A percentile compares a stretch with the other conserved stretches of the same genome.
These are phyloP conservation scores for Pocillopora damicornis DNA, from an alignment of 64 coral and sea anemone species.

Conservation along the genomic window DNA sequence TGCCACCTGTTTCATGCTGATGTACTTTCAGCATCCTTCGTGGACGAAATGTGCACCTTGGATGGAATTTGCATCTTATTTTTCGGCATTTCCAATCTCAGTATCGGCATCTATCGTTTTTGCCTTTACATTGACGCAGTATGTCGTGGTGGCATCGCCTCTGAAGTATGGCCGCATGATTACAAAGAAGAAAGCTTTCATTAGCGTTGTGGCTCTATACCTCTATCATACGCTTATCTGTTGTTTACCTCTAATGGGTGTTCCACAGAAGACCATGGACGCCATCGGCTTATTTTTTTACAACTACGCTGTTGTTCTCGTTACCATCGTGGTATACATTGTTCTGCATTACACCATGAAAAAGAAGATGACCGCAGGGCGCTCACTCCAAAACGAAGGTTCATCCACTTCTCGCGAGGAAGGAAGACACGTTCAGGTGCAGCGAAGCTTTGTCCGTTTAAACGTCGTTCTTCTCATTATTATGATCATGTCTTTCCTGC, in stretches of 20 bases:
- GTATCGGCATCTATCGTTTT: slow-evolving; percentile 22
- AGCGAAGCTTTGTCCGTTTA: slow-evolving; percentile 7
- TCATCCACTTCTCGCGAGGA: background rate
- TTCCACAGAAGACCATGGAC: background rate
- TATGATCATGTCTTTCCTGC: slow-evolving; percentile 9
- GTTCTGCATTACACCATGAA: background rate
- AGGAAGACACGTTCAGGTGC: background rate
- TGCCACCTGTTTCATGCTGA: background rate
- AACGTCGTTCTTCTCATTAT: slow-evolving; percentile 18
- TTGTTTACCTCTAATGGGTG: slow-evolving; percentile 1
- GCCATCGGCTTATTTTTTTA: background rate
- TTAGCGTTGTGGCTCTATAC: background rate
- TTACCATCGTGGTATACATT: background rate
- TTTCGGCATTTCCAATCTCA: background rate
- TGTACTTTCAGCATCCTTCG: background rate
- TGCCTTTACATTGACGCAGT: slow-evolving; percentile 16
- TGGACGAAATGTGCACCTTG: background rate
- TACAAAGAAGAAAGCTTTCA: slow-evolving; percentile 4
- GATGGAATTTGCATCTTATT: background rate
- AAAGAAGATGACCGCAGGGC: slow-evolving; percentile 19
- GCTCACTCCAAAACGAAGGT: background rate
- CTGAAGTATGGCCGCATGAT: slow-evolving; percentile 27
- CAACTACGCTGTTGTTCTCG: background rate
- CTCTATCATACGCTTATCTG: slow-evolving; percentile 4
- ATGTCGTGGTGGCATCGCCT: slow-evolving; percentile 22